Base-by-base conservation (phyloP, 2,888 invertebrate genomes). In the Sinhomidia bicolor region DNA sequence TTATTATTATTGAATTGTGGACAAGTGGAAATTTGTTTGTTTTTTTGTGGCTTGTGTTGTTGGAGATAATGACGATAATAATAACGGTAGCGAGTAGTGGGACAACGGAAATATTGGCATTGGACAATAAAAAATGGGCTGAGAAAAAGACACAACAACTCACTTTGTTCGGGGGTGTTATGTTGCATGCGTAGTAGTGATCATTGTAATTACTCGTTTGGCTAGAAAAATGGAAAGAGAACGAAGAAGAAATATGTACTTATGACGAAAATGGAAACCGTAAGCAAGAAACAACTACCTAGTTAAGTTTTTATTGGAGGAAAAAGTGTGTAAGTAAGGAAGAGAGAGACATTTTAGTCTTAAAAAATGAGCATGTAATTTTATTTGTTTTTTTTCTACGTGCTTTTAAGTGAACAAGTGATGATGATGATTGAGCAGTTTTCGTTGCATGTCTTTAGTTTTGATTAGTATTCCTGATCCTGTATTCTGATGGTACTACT, bases 11-110 rank as follows among this genome's bases (percentile, higher is more conserved):
- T 71, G 71, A 71, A 71, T 71, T 71, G 71, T 71, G 71, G 71
- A 71, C 71, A 71, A 71, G 71, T 71, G 71, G 14, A 68, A 68
- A 68, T 71, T 71, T 44, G n/a, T n/a, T n/a, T n/a, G n/a, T n/a
- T n/a, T n/a, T n/a, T 71, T 71, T 44, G 71, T 71, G 71, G 44
- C 71, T 47, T 29, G 23, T 44, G 10, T 44, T n/a, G 44, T 12
- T 20, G 71, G 1, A 1, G 12, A 44, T n/a, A 12, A 12, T 20
- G 6, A 23, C 14, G 17, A 7, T 57, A n/a, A n/a, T n/a, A n/a
- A n/a, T n/a, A n/a, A n/a, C n/a, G n/a, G n/a, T n/a, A n/a, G n/a
- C n/a, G n/a, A n/a, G n/a, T n/a, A n/a, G n/a, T 47, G 7, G 47
- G 7, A 47, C 10, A 12, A 12, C 26, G 60, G 32, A 17, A 2